Base-by-base conservation (phyloP, 2,113 vertebrate genomes). In the Saccopteryx leptura region DNA sequence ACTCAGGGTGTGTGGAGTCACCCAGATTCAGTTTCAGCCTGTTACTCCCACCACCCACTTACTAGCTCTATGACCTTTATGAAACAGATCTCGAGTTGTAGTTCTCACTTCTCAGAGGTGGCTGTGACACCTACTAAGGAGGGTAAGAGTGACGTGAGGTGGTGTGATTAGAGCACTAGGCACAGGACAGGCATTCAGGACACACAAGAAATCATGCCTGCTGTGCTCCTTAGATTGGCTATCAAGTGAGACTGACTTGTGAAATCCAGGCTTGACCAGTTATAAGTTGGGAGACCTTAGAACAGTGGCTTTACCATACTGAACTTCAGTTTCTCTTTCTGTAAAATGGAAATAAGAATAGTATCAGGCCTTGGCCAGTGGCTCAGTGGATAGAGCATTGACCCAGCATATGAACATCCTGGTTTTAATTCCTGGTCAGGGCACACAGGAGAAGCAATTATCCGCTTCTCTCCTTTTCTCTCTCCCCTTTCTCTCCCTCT, bases 291-390 rank as follows among this genome's bases (percentile, higher is more conserved):
- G 39, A 90, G 54, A 54, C 28, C 24, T 58, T 26, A 58, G 17
- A 31, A 86, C 58, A 80, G 24, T 61, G 46, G 74, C 28, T 75
- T 85, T 17, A 11, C 8, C 74, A 50, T 48, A 93, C 83, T 83
- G 63, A 89, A 65, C 74, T 83, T 78, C 26, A 48, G 31, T 88
- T 39, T 89, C 76, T 63, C 86, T 91, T 81, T 94, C 85, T 82
- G 23, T 56, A 48, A 89, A 76, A n/a, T 90, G 58, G 48, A 91
- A 81, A 66, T 61, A 24, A 52, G 61, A 61, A 33, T 17, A 19
- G 26, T 21, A 39, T 39, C 39, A 39, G 39, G 39, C 39, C 39
- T 39, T 39, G 39, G 39, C 39, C 39, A 39, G 39, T 39, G 39
- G 39, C 39, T 39, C 39, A 39, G 39, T 39, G 39, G 39, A 39